phyloP scores from a whole-genome alignment of 2,797 vertebrate species.

The Chloroceryle amazona region DNA sequence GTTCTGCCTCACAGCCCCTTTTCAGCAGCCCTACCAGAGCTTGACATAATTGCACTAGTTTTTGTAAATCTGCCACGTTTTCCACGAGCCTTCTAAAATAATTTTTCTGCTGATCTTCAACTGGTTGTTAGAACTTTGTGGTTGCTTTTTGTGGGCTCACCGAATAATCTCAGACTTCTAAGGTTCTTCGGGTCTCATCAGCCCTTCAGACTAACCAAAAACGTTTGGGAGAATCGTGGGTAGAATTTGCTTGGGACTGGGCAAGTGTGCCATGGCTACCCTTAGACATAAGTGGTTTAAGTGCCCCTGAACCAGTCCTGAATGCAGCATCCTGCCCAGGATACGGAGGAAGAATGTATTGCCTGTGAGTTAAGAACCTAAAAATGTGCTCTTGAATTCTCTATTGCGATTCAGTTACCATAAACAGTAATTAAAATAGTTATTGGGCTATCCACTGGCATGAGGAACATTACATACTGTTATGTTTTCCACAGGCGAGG shows the following conservation, averaged over 20 bases:
- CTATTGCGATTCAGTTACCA: neutral
- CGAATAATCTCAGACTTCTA: neutral
- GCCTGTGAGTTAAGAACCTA: constrained; percentile 17
- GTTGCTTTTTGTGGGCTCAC: neutral
- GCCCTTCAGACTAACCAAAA: neutral
- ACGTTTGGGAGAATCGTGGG: neutral
- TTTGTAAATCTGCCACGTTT: neutral
- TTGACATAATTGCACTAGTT: neutral
- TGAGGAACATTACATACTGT: neutral
- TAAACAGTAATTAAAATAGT: constrained; percentile 49
- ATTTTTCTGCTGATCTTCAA: neutral
- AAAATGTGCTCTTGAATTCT: constrained; percentile 40
- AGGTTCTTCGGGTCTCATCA: neutral
- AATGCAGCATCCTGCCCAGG: neutral
- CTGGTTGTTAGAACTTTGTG: fast-evolving
- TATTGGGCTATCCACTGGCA: constrained; percentile 19
- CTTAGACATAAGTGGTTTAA: neutral
- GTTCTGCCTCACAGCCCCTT: neutral
- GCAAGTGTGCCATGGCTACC: neutral
- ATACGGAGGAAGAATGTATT: neutral
- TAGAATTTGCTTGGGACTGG: neutral
- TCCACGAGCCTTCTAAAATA: fast-evolving
- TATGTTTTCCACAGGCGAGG: constrained; percentile 38
- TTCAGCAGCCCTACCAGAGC: neutral
- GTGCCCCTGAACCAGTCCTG: neutral